Percentiles rank a stretch among this genome's conserved stretches.
These are phyloP conservation scores for Diachasmimorpha longicaudata DNA, from an alignment of 1,140 invertebrate genomes.

Conservation along the genomic window DNA sequence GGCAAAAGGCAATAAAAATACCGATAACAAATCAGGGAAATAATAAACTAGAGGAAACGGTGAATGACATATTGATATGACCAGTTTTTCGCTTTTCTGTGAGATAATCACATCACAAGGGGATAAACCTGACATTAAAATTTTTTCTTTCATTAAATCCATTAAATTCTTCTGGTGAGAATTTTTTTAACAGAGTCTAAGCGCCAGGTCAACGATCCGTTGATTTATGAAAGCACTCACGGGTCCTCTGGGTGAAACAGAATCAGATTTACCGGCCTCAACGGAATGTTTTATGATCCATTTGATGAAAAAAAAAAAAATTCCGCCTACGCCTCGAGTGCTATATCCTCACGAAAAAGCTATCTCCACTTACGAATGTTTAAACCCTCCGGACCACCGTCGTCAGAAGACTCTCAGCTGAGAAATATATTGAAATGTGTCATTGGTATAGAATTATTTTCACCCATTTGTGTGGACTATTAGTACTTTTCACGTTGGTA, in stretches of 20 bases:
- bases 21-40: too few species aligned
- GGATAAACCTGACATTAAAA: background rate
- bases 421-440: background rate
- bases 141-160: background rate
- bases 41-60: too few species aligned
- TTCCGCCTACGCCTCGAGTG: background rate
- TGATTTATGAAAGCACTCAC: background rate
- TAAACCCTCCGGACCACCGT: background rate
- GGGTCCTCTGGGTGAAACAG: background rate
- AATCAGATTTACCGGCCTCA: background rate
- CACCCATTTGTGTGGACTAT: conserved; percentile 6
- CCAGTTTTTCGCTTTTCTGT: background rate
- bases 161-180: background rate
- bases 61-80: background rate
- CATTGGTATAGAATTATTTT: background rate
- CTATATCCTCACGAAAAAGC: background rate
- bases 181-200: background rate
- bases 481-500: background rate
- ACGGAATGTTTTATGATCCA: background rate
- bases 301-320: background rate
- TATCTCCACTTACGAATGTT: background rate
- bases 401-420: too few species aligned
- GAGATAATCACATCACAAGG: background rate
- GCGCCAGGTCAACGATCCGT: background rate
- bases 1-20: too few species aligned